These are phyloP conservation scores for Whitmania pigra DNA, from an alignment of 1,140 invertebrate genomes.

Conservation along the genomic window DNA sequence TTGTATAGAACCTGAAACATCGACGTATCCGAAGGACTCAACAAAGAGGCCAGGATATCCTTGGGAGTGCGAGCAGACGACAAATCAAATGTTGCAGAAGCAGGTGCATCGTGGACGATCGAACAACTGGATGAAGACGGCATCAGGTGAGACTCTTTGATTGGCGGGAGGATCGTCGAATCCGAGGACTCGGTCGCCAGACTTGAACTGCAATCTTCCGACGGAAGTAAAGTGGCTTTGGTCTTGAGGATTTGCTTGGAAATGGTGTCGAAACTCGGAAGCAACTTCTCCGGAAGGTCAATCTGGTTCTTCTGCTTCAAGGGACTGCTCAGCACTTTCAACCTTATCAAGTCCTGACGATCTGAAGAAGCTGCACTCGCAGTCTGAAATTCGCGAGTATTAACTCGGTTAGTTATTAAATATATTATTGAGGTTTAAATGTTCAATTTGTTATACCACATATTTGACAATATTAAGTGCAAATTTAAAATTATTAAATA, in stretches of 20 bases:
- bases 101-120: conserved; percentile 14
- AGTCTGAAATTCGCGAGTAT: too few relatives aligned
- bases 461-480: too few relatives aligned
- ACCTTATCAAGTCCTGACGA: too few relatives aligned
- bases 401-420: too few relatives aligned
- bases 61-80: background rate
- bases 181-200: conserved; percentile 5
- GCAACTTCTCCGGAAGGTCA: conserved; percentile 32
- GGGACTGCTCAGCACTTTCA: too few relatives aligned
- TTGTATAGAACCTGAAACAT: conserved; percentile 48
- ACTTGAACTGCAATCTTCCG: background rate
- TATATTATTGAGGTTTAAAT: too few relatives aligned
- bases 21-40: conserved; percentile 18
- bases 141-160: conserved; percentile 36
- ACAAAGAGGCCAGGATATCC: conserved; percentile 7
- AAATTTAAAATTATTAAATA: too few relatives aligned
- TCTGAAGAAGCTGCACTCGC: too few relatives aligned
- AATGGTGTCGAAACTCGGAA: conserved; percentile 25
- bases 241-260: background rate
- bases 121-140: conserved; percentile 36
- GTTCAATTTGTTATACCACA: too few relatives aligned
- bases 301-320: conserved; percentile 36
- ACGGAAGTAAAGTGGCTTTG: conserved; percentile 21
- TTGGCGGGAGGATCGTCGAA: too few relatives aligned
- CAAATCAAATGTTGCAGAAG: too few relatives aligned